Conservation (phyloP, 2,888 invertebrate species). For the Plusia festucae region DNA sequence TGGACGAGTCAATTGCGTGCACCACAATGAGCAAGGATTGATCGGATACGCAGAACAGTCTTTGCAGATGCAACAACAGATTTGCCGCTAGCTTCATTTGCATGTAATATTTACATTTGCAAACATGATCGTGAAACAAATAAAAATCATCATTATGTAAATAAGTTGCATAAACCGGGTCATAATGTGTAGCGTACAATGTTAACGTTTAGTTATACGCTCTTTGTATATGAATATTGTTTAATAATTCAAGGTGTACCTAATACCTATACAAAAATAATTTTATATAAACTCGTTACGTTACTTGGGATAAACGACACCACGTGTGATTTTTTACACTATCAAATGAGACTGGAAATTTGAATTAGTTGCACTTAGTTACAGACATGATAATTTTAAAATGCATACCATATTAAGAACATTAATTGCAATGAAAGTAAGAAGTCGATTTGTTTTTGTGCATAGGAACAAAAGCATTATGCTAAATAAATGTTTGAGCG, state of each 20-base stretch:
- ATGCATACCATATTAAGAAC: constrained; percentile 10
- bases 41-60: constrained; percentile 70
- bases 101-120: constrained; percentile 62
- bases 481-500: constrained; percentile 56
- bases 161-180: constrained; percentile 36
- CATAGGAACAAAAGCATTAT: constrained; percentile 57
- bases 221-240: background rate
- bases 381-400: background rate
- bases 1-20: constrained; percentile 73
- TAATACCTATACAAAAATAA: background rate
- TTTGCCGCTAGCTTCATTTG: constrained; percentile 74
- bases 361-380: constrained; percentile 18
- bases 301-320: background rate
- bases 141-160: constrained; percentile 44
- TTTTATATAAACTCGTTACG: background rate
- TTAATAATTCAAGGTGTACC: background rate
- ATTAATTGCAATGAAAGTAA: constrained; percentile 62
- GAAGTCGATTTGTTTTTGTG: constrained; percentile 49
- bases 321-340: background rate
- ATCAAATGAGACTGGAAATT: constrained; percentile 5
- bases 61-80: constrained; percentile 69
- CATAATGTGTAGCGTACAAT: background rate
- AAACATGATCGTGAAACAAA: constrained; percentile 46
- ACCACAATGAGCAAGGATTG: constrained; percentile 68
- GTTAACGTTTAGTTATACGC: background rate